A percentile compares a stretch with the other conserved stretches of the same genome.
phyloP scores from a whole-genome alignment of 2,113 vertebrate genomes.

The Pogonocichla stellata region DNA sequence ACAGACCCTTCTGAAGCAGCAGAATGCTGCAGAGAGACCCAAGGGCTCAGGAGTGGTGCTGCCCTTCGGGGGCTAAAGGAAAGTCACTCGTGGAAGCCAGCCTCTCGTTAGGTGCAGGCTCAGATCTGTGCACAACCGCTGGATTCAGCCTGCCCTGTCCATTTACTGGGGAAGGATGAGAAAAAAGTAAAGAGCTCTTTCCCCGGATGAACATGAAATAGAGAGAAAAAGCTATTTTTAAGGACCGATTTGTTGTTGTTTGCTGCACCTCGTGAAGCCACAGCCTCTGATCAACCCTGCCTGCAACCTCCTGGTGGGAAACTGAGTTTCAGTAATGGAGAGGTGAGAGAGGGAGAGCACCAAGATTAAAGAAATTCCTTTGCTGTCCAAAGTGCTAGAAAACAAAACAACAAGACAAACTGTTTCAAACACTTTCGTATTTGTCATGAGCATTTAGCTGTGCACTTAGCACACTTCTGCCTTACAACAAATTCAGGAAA shows the following conservation, averaged over 20 bases:
- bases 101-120: not conserved
- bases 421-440: not conserved
- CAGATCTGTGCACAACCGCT: not conserved
- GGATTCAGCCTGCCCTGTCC: not conserved
- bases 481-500: not conserved
- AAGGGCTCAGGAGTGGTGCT: not conserved
- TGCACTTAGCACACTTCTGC: not conserved
- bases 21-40: not conserved
- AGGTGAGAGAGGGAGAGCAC: not conserved
- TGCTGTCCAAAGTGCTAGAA: not conserved
- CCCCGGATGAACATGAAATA: not conserved
- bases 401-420: not conserved
- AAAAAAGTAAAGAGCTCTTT: not conserved
- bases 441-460: not conserved
- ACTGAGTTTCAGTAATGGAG: not conserved
- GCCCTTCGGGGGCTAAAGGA: slow-evolving; percentile 7
- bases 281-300: slow-evolving; percentile 16
- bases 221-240: slow-evolving; percentile 2
- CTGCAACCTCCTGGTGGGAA: not conserved
- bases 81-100: not conserved
- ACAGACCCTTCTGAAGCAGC: not conserved
- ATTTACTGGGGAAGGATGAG: not conserved
- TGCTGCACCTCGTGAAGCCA: not conserved
- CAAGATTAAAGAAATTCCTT: slow-evolving; percentile 16
- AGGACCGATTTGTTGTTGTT: slow-evolving; percentile 28